phyloP scores from a whole-genome alignment of 2,888 invertebrate genomes.

The Macrophya annulata region DNA sequence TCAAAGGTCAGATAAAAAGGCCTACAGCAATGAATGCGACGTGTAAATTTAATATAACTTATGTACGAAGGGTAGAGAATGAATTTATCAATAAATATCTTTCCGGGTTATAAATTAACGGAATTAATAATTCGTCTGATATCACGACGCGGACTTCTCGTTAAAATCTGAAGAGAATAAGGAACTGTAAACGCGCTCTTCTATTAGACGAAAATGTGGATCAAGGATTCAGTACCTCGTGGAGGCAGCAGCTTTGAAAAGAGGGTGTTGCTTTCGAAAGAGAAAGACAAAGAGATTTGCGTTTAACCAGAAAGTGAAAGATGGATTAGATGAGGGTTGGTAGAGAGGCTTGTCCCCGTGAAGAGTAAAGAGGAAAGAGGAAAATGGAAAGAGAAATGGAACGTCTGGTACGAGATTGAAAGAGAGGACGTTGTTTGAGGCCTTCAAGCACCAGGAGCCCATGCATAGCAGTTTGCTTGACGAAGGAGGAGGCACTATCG shows the following conservation, averaged over 20 bases:
- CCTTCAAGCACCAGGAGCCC: conserved; percentile 77
- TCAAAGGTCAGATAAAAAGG: conserved; percentile 10
- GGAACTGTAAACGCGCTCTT: conserved; percentile 70
- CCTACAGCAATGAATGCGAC: not conserved
- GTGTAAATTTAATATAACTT: not conserved
- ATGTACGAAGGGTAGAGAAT: not conserved
- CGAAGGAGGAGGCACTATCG: conserved; percentile 70
- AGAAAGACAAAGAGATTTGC: conserved; percentile 33
- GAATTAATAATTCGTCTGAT: not conserved
- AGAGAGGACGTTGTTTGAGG: conserved; percentile 76
- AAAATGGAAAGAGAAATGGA: conserved; percentile 41
- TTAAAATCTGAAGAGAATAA: not conserved
- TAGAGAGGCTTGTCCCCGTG: conserved; percentile 46
- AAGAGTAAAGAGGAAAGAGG: conserved; percentile 3
- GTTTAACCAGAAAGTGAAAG: conserved; percentile 2
- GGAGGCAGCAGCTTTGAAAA: conserved; percentile 67
- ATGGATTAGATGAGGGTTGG: conserved; percentile 36
- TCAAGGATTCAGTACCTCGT: conserved; percentile 77
- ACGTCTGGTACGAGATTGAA: conserved; percentile 47
- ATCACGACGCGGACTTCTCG: not conserved
- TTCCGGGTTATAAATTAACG: not conserved
- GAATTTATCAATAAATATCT: not conserved
- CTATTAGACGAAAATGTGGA: conserved; percentile 71
- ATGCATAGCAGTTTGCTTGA: conserved; percentile 66
- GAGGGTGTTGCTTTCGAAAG: conserved; percentile 56